These are phyloP conservation scores for Cheirogaleus medius DNA, from an alignment of 2,113 vertebrate genomes.

Conservation along the genomic window DNA sequence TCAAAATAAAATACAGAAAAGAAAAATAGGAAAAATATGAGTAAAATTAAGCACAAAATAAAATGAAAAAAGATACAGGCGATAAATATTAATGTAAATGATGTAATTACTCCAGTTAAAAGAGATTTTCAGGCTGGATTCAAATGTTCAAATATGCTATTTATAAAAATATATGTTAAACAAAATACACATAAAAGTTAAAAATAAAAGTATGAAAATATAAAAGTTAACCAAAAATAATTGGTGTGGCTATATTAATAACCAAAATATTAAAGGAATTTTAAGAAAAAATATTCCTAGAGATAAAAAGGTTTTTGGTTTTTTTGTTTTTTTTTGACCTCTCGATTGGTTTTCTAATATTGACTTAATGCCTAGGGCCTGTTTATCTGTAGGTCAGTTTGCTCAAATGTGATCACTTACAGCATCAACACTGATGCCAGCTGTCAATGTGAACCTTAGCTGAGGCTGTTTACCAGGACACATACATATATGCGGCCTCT, in stretches of 20 bases:
- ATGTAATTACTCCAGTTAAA: too few relatives aligned
- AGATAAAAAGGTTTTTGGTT: neutral
- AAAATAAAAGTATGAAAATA: neutral
- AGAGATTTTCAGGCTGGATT: neutral
- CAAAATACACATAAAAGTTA: neutral
- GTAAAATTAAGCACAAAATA: neutral
- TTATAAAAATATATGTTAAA: neutral
- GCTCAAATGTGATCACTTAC: neutral
- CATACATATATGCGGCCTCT: neutral
- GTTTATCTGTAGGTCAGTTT: neutral
- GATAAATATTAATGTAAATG: neutral
- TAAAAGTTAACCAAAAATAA: neutral
- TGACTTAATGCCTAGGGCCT: neutral
- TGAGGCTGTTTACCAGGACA: neutral
- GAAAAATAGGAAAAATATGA: neutral
- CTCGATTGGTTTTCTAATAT: neutral
- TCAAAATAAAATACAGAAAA: neutral
- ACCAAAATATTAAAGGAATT: neutral
- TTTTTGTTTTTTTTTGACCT: neutral
- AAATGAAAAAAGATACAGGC: neutral
- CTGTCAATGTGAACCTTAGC: neutral
- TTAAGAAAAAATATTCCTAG: neutral
- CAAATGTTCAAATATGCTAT: neutral
- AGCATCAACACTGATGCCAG: neutral
- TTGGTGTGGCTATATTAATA: too few relatives aligned